A percentile compares a stretch with the other conserved stretches of the same genome.
Evolutionary conservation across 2,797 vertebrate genomes (phyloP).

Genomic region (Onychomys leucogaster): DNA sequence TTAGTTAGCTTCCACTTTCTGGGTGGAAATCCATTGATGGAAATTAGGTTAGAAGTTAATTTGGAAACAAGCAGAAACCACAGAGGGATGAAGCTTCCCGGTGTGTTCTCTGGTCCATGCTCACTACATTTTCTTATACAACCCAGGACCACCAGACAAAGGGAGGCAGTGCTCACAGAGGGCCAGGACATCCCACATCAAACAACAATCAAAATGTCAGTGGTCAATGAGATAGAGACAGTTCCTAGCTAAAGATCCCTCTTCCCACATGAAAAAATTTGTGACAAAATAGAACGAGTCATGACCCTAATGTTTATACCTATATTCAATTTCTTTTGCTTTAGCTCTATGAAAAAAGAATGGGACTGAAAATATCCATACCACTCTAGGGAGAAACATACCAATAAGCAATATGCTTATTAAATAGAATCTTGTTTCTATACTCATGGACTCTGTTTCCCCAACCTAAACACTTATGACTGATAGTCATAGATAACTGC

Average conservation of each 20-base stretch:
- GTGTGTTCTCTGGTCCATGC: neutral
- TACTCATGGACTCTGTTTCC: neutral
- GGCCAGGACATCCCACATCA: neutral
- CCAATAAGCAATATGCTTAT: conserved; percentile 20
- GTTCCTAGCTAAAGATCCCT: neutral
- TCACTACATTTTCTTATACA: neutral
- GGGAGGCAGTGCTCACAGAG: neutral
- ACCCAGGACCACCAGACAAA: neutral
- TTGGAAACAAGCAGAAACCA: neutral
- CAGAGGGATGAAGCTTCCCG: neutral
- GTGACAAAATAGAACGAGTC: neutral
- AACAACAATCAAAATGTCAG: neutral
- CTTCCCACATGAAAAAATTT: neutral
- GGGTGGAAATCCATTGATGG: neutral
- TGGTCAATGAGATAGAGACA: neutral
- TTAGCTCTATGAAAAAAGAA: conserved; percentile 11
- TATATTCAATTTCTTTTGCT: neutral
- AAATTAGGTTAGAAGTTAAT: neutral
- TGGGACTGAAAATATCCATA: neutral
- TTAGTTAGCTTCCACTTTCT: neutral
- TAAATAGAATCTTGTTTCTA: conserved; percentile 37
- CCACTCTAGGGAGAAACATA: neutral
- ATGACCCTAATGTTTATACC: neutral
- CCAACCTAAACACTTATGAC: conserved; percentile 25
- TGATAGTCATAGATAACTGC: neutral